Conservation (phyloP, 2,113 vertebrate genomes). For the Donacobius atricapilla region DNA sequence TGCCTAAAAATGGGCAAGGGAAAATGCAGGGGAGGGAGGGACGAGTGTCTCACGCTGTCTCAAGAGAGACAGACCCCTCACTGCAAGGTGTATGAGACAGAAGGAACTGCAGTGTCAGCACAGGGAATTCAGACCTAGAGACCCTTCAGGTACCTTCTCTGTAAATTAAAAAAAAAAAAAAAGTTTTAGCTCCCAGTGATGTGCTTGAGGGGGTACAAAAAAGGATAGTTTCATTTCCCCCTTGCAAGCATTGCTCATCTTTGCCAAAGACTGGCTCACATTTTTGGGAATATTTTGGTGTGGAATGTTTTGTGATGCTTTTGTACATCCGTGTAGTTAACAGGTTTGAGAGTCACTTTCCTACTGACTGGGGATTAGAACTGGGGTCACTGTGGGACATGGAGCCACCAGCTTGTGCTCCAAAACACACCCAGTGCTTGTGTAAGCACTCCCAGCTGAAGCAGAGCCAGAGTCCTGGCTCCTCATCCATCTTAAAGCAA, state of each 20-base stretch:
- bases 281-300: background rate
- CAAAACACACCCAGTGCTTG: background rate
- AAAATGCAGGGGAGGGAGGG: background rate
- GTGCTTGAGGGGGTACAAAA: fast-evolving
- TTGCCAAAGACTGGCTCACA: background rate
- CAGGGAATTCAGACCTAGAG: background rate
- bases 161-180: background rate
- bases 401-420: background rate
- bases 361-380: background rate
- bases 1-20: background rate
- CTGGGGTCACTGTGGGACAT: background rate
- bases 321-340: background rate
- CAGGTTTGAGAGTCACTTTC: background rate
- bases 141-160: background rate
- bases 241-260: background rate
- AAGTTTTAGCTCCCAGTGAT: background rate
- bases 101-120: background rate
- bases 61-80: background rate
- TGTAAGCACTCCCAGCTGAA: background rate
- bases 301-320: background rate
- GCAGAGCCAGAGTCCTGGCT: background rate
- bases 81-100: background rate
- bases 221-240: background rate
- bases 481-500: background rate
- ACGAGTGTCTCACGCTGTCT: background rate